phyloP scores from a whole-genome alignment of 2,888 invertebrate species.

The Artemia sinica region DNA sequence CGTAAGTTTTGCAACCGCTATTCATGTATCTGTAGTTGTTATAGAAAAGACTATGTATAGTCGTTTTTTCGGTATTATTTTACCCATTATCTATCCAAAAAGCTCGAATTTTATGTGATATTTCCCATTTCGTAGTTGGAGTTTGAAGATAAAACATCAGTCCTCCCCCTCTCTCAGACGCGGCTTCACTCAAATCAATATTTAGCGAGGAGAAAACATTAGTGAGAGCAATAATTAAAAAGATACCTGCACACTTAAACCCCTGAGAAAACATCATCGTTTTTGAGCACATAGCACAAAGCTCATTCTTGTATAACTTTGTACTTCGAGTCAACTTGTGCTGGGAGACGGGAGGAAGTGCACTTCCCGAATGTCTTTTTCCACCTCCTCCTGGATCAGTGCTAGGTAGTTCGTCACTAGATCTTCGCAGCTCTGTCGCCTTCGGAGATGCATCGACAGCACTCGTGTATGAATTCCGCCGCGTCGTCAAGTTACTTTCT shows the following conservation, averaged over 20 bases:
- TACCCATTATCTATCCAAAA: too few relatives aligned
- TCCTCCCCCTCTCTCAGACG: too few relatives aligned
- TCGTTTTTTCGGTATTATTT: too few relatives aligned
- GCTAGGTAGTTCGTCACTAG: slow-evolving; percentile 23
- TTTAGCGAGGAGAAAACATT: too few relatives aligned
- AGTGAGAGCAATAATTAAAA: neutral
- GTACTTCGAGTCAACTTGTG: slow-evolving; percentile 44
- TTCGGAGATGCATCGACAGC: slow-evolving; percentile 1
- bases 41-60: too few relatives aligned
- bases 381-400: slow-evolving; percentile 20
- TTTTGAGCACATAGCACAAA: slow-evolving; percentile 60
- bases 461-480: slow-evolving; percentile 13
- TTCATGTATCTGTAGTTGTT: too few relatives aligned
- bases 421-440: slow-evolving; percentile 20
- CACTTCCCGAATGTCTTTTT: slow-evolving; percentile 21
- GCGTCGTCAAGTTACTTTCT: neutral
- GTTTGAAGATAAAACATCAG: too few relatives aligned
- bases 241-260: slow-evolving; percentile 38
- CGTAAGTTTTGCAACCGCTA: too few relatives aligned
- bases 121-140: too few relatives aligned
- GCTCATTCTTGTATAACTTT: slow-evolving; percentile 58
- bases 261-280: slow-evolving; percentile 45
- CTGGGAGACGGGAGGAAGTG: slow-evolving; percentile 36
- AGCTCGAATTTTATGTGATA: too few relatives aligned
- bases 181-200: too few relatives aligned